Evolutionary conservation across 2,113 vertebrate genomes (phyloP).

Genomic region (Pachypanchax playfairii): DNA sequence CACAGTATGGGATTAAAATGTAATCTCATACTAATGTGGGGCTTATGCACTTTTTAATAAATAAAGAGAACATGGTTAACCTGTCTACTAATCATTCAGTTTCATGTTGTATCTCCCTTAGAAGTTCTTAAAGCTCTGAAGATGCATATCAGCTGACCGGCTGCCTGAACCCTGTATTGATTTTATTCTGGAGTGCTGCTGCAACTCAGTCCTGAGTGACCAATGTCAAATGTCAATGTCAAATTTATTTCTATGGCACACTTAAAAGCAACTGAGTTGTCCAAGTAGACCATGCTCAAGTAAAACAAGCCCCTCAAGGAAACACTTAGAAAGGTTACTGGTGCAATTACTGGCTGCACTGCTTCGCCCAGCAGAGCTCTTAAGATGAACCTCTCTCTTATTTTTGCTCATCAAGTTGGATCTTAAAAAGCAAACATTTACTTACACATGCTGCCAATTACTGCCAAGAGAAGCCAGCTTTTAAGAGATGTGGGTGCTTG

Average conservation of each 20-base stretch:
- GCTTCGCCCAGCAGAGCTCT: conserved; percentile 34
- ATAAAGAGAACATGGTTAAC: too few species aligned
- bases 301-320: conserved; percentile 20
- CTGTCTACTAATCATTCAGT: neutral
- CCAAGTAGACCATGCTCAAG: too few species aligned
- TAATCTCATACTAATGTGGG: too few species aligned
- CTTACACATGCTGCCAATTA: conserved; percentile 50
- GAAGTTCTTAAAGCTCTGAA: neutral
- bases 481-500: conserved; percentile 3
- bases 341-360: conserved; percentile 55
- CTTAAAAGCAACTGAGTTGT: too few species aligned
- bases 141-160: conserved; percentile 6
- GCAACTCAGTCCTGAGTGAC: conserved; percentile 24
- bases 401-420: conserved; percentile 48
- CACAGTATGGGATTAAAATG: too few species aligned
- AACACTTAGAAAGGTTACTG: conserved; percentile 61
- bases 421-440: conserved; percentile 47
- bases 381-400: conserved; percentile 21
- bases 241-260: too few species aligned
- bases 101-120: neutral
- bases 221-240: too few species aligned
- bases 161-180: conserved; percentile 22
- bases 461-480: conserved; percentile 25
- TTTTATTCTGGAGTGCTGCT: conserved; percentile 18
- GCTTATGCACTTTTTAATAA: too few species aligned